Evolutionary conservation across 2,888 invertebrate genomes (phyloP), one percentile per base, ranked within the genome.

Genomic region (Busseola fusca): DNA sequence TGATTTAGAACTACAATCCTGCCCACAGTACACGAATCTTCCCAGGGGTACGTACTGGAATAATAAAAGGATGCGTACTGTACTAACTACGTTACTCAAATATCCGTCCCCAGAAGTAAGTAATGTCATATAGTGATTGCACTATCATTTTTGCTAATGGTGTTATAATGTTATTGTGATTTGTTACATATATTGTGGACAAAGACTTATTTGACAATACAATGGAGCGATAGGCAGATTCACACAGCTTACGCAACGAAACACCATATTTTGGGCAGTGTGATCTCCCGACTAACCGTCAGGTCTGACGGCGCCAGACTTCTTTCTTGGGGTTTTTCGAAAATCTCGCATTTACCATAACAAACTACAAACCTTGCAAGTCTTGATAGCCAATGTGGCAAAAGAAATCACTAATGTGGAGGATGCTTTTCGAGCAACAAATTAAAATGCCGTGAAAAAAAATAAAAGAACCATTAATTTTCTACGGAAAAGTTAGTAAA

Each of bases 1-100:
- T 59, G 48, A 30, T 25, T 30, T 48, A 30, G 1, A 0, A 18
- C 1, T 5, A 50, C 77, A 63, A 12, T 30, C 27, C 6, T 54
- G 25, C 0, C 74, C 37, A 69, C 89, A 89, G 6, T 82, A 40
- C 1, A 75, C 45, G 0, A 91, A 89, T 48, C 91, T 90, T 5
- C 91, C 91, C 6, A 92, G 68, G 0, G 92, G 93, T 40, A 90
- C 14, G 73, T 86, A 91, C 92, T 92, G 85, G 25, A 89, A 87
- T 64, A 37, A 34, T 54, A 27, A 45, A 52, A 42, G 12, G 7
- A 40, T 58, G n/a, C 18, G 21, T 21, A 37, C 21, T 64, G 25
- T 37, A 40, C 37, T 14, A 56, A 18, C 12, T 64, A 12, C 1
- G 18, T 27, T 16, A 18, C 10, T 27, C 37, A 1, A 65, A 58